phyloP scores from a whole-genome alignment of 2,888 invertebrate genomes.

The Campoplex nolae region DNA sequence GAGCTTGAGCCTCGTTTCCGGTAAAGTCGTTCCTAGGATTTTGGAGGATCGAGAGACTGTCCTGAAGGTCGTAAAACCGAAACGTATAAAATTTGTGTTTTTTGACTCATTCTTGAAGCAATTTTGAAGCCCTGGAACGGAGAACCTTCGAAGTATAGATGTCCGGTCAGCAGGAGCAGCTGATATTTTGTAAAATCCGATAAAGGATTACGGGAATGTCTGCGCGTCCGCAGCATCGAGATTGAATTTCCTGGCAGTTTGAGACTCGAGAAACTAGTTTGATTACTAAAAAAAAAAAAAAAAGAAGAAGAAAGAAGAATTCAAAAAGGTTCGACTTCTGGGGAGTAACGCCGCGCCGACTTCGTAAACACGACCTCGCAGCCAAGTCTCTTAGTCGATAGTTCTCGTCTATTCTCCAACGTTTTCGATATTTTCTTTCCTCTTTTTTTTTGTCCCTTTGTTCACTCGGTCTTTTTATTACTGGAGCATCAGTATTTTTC shows the following conservation, averaged over 20 bases:
- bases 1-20: not conserved
- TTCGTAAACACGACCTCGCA: constrained; percentile 21
- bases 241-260: not conserved
- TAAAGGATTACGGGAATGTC: not conserved
- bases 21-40: not conserved
- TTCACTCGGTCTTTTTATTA: constrained; percentile 30
- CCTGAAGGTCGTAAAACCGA: not conserved
- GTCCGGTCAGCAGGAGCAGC: not conserved
- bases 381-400: constrained; percentile 22
- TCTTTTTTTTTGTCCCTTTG: not conserved
- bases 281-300: not conserved
- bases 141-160: not conserved
- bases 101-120: not conserved
- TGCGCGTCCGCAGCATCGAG: not conserved
- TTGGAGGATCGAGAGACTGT: not conserved
- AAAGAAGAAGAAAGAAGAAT: not conserved
- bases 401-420: not conserved
- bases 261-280: not conserved
- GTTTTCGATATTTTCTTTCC: constrained; percentile 23
- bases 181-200: not conserved
- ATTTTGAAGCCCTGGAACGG: not conserved
- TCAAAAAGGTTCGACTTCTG: not conserved
- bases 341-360: not conserved
- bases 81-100: not conserved
- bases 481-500: constrained; percentile 45